Evolutionary conservation across 2,888 invertebrate genomes (phyloP).

Genomic region (Andrena praecox): DNA sequence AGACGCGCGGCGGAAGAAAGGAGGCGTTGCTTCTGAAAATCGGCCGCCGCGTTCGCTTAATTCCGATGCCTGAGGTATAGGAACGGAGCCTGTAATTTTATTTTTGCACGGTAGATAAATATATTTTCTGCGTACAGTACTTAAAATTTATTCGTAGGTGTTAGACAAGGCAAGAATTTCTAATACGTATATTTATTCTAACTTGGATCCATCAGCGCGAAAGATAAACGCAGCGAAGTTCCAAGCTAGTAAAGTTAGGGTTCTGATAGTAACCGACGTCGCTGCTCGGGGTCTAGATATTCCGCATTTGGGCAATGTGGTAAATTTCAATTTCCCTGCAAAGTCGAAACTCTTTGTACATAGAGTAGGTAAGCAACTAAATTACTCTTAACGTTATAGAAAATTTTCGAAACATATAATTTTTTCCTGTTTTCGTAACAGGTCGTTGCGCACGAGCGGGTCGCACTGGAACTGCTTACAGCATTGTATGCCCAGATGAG

Average conservation of each 20-base stretch:
- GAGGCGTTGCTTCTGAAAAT: too few species aligned
- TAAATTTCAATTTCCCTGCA: constrained; percentile 98
- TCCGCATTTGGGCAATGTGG: constrained; percentile 97
- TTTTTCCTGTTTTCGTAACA: constrained; percentile 77
- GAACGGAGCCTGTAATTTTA: neutral
- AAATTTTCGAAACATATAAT: neutral
- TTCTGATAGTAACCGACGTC: constrained; percentile 98
- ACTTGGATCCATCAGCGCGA: constrained; percentile 96
- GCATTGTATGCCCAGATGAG: constrained; percentile 96
- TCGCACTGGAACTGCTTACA: constrained; percentile 95
- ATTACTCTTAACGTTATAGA: constrained; percentile 3
- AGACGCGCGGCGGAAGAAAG: too few species aligned
- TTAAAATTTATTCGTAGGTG: constrained; percentile 86
- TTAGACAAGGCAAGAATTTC: constrained; percentile 91
- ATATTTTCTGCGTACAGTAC: neutral
- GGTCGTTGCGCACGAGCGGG: constrained; percentile 98
- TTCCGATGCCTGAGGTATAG: too few species aligned
- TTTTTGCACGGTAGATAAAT: neutral
- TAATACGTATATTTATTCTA: constrained; percentile 97
- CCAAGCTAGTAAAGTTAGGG: constrained; percentile 91
- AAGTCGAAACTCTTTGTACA: constrained; percentile 99
- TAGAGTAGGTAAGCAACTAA: constrained; percentile 93
- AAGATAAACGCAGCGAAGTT: constrained; percentile 98
- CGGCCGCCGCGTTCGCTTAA: too few species aligned
- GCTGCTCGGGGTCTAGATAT: constrained; percentile 99